A percentile compares a stretch with the other conserved stretches of the same genome.
Evolutionary conservation across 2,113 vertebrate species (phyloP).

Genomic region (Triplophysa dalaica): DNA sequence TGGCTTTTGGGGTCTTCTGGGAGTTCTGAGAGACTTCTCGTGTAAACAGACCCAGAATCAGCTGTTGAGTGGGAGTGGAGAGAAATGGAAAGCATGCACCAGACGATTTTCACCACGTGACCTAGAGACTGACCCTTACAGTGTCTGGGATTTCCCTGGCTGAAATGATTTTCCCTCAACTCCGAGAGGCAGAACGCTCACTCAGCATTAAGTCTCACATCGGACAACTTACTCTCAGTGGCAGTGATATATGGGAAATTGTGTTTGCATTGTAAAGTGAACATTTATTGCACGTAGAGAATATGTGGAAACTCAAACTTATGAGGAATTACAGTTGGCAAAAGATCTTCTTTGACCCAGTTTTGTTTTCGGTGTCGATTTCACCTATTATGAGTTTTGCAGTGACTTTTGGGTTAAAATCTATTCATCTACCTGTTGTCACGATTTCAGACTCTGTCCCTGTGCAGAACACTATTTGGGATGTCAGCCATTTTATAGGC

Average conservation of each 20-base stretch:
- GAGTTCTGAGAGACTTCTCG: constrained; percentile 57
- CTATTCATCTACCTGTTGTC: constrained; percentile 43
- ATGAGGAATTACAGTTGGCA: constrained; percentile 7
- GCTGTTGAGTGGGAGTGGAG: constrained; percentile 65
- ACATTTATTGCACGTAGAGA: background rate
- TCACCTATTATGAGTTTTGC: constrained; percentile 25
- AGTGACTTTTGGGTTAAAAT: constrained; percentile 21
- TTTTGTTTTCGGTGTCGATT: constrained; percentile 1
- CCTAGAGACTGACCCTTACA: constrained; percentile 54
- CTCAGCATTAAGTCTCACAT: constrained; percentile 29
- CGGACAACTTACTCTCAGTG: constrained; percentile 16
- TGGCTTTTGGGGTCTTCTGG: constrained; percentile 50
- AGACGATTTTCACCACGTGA: constrained; percentile 61
- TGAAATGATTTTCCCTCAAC: constrained; percentile 53
- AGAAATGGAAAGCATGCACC: constrained; percentile 64
- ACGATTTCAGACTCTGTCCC: constrained; percentile 53
- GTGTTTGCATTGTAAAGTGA: constrained; percentile 16
- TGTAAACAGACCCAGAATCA: constrained; percentile 64
- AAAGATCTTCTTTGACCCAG: constrained; percentile 23
- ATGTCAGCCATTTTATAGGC: background rate
- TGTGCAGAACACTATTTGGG: constrained; percentile 4
- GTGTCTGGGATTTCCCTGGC: constrained; percentile 53
- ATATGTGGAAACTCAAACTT: background rate
- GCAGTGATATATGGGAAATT: constrained; percentile 31
- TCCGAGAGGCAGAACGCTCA: constrained; percentile 13